phyloP scores from a whole-genome alignment of 1,140 invertebrate species.

The Trichogramma pretiosum region DNA sequence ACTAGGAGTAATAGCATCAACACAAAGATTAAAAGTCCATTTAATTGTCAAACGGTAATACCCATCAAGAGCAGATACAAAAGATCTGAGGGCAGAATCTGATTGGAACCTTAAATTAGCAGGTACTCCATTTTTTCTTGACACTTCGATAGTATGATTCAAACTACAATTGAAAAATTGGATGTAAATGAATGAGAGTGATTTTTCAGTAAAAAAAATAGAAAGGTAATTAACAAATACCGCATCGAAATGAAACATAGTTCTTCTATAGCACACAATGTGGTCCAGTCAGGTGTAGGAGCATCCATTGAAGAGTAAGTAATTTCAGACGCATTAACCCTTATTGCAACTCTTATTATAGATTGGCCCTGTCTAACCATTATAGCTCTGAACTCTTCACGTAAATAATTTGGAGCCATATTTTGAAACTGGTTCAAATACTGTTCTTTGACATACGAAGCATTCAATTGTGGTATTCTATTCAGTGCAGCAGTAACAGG shows the following conservation, averaged over 20 bases:
- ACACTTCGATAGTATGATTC: slow-evolving; percentile 69
- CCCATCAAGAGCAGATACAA: slow-evolving; percentile 75
- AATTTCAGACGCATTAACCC: slow-evolving; percentile 54
- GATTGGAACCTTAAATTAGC: slow-evolving; percentile 62
- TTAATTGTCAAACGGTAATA: slow-evolving; percentile 81
- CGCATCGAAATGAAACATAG: slow-evolving; percentile 68
- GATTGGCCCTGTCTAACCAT: slow-evolving; percentile 47
- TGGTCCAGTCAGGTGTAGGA: slow-evolving; percentile 49
- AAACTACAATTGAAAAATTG: too few species aligned
- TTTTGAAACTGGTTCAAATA: slow-evolving; percentile 69
- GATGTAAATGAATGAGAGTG: neutral
- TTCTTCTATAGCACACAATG: slow-evolving; percentile 72
- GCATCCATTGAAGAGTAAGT: slow-evolving; percentile 58
- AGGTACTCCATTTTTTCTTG: slow-evolving; percentile 67
- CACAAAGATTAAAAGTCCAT: slow-evolving; percentile 84
- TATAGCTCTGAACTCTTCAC: slow-evolving; percentile 65
- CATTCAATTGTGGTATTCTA: slow-evolving; percentile 52
- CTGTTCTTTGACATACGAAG: slow-evolving; percentile 61
- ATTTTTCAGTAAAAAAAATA: slow-evolving; percentile 3
- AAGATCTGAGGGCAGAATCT: slow-evolving; percentile 58
- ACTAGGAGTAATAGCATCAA: slow-evolving; percentile 67
- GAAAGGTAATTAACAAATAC: slow-evolving; percentile 21
- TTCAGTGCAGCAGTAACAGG: slow-evolving; percentile 61
- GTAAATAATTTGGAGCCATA: slow-evolving; percentile 71
- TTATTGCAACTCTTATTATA: slow-evolving; percentile 42